These are phyloP conservation scores for Agelas oroides DNA, from an alignment of 37 sponge, comb jelly and placozoan genomes.

Conservation along the genomic window DNA sequence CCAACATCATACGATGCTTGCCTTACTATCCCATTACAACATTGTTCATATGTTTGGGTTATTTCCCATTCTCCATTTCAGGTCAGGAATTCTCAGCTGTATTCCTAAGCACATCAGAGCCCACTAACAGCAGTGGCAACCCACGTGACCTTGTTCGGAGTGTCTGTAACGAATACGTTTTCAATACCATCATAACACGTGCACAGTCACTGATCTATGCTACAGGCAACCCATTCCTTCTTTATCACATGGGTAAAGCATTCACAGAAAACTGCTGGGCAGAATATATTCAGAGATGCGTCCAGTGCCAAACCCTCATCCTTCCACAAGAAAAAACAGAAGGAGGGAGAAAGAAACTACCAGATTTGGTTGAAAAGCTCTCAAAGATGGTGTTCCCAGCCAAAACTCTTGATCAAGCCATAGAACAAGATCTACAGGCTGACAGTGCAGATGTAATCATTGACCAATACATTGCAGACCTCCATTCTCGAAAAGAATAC, in stretches of 20 bases:
- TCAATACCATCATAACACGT: conserved; percentile 65
- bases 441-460: not conserved
- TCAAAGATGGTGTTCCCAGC: conserved; percentile 17
- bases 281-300: conserved; percentile 46
- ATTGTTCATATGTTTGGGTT: too few species aligned
- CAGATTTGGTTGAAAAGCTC: not conserved
- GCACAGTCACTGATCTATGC: conserved; percentile 45
- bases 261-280: conserved; percentile 40
- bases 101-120: conserved; percentile 62
- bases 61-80: not conserved
- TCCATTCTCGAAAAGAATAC: not conserved
- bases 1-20: too few species aligned
- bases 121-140: conserved; percentile 24
- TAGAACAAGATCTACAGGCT: too few species aligned
- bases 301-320: conserved; percentile 18
- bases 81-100: conserved; percentile 59
- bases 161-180: conserved; percentile 57
- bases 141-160: conserved; percentile 27
- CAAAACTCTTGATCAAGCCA: not conserved
- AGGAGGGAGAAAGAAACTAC: too few species aligned
- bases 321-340: not conserved
- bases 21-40: too few species aligned
- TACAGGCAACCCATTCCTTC: conserved; percentile 64
- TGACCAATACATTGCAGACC: conserved; percentile 1
- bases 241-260: not conserved